Percentiles rank a stretch among this genome's conserved stretches.
phyloP scores from a whole-genome alignment of 2,888 invertebrate genomes.

The Exocentrus adspersus region DNA sequence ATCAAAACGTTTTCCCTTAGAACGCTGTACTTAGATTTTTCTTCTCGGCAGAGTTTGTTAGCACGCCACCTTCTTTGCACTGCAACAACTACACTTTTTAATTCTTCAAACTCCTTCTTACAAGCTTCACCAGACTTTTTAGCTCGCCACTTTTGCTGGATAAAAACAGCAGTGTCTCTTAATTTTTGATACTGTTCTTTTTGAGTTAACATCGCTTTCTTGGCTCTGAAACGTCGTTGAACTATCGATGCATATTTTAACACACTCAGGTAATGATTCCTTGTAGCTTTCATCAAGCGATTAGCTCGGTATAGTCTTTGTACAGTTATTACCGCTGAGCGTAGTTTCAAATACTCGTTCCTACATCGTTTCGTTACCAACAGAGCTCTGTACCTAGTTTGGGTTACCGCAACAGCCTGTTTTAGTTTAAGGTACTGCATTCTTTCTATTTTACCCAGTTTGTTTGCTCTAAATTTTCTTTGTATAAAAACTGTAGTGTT shows the following conservation, averaged over 20 bases:
- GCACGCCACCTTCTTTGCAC: slow-evolving; percentile 66
- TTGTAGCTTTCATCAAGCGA: slow-evolving; percentile 51
- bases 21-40: slow-evolving; percentile 42
- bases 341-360: slow-evolving; percentile 28
- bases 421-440: slow-evolving; percentile 32
- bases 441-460: slow-evolving; percentile 55
- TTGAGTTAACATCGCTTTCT: slow-evolving; percentile 54
- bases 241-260: slow-evolving; percentile 56
- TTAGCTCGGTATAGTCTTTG: slow-evolving; percentile 29
- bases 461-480: slow-evolving; percentile 64
- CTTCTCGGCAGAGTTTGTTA: slow-evolving; percentile 56
- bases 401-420: slow-evolving; percentile 59
- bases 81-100: slow-evolving; percentile 47
- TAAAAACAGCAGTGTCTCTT: slow-evolving; percentile 56
- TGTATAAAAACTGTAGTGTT: slow-evolving; percentile 65
- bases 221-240: slow-evolving; percentile 65
- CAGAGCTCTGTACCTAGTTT: slow-evolving; percentile 64
- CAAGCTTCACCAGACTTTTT: slow-evolving; percentile 53
- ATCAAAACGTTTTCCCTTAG: slow-evolving; percentile 35
- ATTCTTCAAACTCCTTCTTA: slow-evolving; percentile 49
- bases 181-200: slow-evolving; percentile 54
- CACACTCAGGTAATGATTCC: slow-evolving; percentile 56
- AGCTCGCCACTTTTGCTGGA: slow-evolving; percentile 65
- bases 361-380: slow-evolving; percentile 48
- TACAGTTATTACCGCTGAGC: neutral